phyloP scores from a whole-genome alignment of 2,113 vertebrate genomes.

The Peromyscus maniculatus region DNA sequence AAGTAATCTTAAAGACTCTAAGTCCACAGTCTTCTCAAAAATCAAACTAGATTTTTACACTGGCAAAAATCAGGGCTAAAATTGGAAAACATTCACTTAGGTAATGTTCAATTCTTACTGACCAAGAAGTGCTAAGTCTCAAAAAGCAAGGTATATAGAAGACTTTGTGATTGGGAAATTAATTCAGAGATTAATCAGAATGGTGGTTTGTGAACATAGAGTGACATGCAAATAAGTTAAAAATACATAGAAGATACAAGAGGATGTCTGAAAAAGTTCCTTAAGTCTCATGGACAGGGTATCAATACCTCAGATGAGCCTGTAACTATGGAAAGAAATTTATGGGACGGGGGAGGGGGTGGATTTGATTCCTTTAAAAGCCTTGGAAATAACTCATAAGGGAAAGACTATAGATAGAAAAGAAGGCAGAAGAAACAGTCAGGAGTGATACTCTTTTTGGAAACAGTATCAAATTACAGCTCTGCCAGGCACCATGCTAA shows the following conservation, averaged over 20 bases:
- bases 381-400: not conserved
- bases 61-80: not conserved
- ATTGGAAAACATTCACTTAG: not conserved
- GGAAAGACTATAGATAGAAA: not conserved
- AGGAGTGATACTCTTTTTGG: not conserved
- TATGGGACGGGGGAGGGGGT: not conserved
- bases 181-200: not conserved
- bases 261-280: not conserved
- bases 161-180: not conserved
- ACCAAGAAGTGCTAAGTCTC: not conserved
- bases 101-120: not conserved
- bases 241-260: rapidly evolving
- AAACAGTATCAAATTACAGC: not conserved
- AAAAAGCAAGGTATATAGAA: not conserved
- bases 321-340: not conserved
- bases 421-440: not conserved
- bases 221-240: no score
- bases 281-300: no score
- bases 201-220: no score
- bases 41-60: not conserved
- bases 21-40: not conserved
- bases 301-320: no score
- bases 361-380: not conserved
- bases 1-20: not conserved
- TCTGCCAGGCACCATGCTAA: not conserved